These are phyloP conservation scores for Herminia tarsipennalis DNA, from an alignment of 2,888 invertebrate species.

Conservation along the genomic window DNA sequence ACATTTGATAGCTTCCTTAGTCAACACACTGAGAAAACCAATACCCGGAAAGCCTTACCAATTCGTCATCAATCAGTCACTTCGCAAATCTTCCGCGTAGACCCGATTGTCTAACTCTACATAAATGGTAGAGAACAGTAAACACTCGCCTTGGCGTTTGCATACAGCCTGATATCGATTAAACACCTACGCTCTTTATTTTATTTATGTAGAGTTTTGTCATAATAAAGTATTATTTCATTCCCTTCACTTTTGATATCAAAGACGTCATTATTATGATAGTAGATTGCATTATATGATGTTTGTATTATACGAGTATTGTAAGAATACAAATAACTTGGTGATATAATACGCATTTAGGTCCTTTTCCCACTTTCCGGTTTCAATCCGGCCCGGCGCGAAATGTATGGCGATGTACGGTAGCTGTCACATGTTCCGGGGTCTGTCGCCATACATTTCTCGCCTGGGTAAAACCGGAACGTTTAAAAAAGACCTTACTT, in stretches of 20 bases:
- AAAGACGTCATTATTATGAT: no score
- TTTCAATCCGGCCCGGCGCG: no score
- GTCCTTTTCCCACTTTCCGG: no score
- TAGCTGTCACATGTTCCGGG: no score
- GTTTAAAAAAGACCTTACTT: no score
- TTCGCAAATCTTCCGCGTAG: conserved; percentile 42
- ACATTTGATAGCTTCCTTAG: conserved; percentile 10
- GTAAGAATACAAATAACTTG: no score
- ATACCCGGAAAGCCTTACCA: conserved; percentile 27
- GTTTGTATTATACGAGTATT: no score
- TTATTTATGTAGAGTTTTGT: conserved; percentile 19
- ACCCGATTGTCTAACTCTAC: conserved; percentile 25
- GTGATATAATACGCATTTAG: no score
- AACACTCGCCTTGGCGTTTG: conserved; percentile 38
- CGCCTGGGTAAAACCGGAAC: no score
- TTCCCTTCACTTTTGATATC: conserved; percentile 36
- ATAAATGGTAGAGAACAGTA: conserved; percentile 26
- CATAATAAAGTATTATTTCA: conserved; percentile 11
- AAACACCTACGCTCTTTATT: conserved; percentile 39
- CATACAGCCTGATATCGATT: conserved; percentile 33
- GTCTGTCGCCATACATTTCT: no score
- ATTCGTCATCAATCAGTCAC: conserved; percentile 36
- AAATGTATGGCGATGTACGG: no score
- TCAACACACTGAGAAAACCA: background rate
- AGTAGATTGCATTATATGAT: no score